These are phyloP conservation scores for Anas flavirostris DNA, from an alignment of 2,797 vertebrate species.

Conservation along the genomic window DNA sequence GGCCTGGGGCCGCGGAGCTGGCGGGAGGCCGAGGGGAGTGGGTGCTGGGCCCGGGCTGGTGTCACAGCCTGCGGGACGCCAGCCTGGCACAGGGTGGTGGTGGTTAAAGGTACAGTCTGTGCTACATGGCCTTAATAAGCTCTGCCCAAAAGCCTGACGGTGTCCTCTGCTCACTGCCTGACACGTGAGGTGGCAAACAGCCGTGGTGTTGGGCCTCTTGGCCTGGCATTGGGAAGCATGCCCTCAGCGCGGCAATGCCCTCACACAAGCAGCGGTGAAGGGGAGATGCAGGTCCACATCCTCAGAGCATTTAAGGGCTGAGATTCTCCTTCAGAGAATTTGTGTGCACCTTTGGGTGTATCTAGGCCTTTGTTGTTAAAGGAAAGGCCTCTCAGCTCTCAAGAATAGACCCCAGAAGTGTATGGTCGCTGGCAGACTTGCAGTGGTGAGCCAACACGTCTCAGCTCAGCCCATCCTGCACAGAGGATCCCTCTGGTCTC, in stretches of 20 bases:
- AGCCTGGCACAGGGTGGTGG: not conserved
- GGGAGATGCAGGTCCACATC: not conserved
- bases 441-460: not conserved
- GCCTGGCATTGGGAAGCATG: not conserved
- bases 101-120: not conserved
- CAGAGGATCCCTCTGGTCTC: not conserved
- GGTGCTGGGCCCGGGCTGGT: fast-evolving
- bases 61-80: fast-evolving
- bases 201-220: not conserved
- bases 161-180: not conserved
- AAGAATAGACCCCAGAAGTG: not conserved
- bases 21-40: not conserved
- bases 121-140: not conserved
- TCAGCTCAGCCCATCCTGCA: not conserved
- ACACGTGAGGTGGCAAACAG: fast-evolving
- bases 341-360: not conserved
- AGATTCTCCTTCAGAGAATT: not conserved
- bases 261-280: not conserved
- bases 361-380: not conserved
- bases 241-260: not conserved
- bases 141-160: not conserved
- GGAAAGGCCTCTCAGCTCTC: not conserved
- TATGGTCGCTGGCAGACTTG: not conserved
- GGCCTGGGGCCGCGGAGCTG: fast-evolving
- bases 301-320: not conserved